These are phyloP conservation scores for Meloidogyne chitwoodi DNA, from an alignment of 1,140 invertebrate genomes.

Conservation along the genomic window DNA sequence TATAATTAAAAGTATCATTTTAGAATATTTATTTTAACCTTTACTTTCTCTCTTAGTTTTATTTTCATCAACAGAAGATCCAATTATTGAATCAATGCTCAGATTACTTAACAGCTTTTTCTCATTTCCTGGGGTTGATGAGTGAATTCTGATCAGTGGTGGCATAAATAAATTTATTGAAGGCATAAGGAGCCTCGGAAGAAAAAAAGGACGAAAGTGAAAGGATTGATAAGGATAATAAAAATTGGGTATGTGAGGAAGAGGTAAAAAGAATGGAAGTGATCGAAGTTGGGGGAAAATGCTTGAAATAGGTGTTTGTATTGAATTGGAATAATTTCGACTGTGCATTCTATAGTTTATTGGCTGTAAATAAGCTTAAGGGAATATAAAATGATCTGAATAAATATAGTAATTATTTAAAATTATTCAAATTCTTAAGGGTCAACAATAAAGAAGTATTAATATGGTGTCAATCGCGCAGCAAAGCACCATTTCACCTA, in stretches of 20 bases:
- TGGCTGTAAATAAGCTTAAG: background rate
- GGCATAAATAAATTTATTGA: background rate
- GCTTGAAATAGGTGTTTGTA: background rate
- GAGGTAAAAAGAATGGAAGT: background rate
- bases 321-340: background rate
- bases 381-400: background rate
- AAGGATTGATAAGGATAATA: background rate
- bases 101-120: background rate
- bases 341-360: background rate
- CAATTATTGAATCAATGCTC: constrained; percentile 12
- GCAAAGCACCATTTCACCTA: too few relatives aligned
- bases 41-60: background rate
- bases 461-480: background rate
- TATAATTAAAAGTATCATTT: too few relatives aligned
- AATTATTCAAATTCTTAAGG: background rate
- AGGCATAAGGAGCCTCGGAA: background rate
- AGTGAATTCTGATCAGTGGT: background rate
- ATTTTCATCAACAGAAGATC: background rate
- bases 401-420: background rate
- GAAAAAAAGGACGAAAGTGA: background rate
- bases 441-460: too few relatives aligned
- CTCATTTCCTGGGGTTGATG: background rate
- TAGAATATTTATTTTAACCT: too few relatives aligned
- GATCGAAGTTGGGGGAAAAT: background rate
- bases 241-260: background rate